A percentile compares a stretch with the other conserved stretches of the same genome.
Conservation (phyloP, 2,888 invertebrate species). For the Pterostichus niger region DNA sequence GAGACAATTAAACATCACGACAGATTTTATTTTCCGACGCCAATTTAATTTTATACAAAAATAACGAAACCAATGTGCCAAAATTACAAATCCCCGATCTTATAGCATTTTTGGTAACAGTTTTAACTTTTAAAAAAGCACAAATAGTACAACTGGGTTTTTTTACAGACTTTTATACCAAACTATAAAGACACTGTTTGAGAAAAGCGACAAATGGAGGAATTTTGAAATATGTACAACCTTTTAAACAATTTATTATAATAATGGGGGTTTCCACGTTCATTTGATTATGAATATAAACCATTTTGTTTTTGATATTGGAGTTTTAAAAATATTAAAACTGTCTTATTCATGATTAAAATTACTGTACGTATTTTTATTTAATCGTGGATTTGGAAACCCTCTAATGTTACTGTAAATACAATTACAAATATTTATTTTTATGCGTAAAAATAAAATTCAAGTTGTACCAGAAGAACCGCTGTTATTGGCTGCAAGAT, state of each 20-base stretch:
- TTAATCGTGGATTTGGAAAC: background rate
- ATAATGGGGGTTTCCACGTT: background rate
- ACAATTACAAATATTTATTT: conserved; percentile 52
- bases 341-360: too few species aligned
- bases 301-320: too few species aligned
- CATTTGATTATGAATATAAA: too few species aligned
- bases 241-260: conserved; percentile 23
- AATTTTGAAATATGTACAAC: conserved; percentile 29
- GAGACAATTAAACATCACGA: background rate
- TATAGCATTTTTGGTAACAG: conserved; percentile 41
- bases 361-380: background rate
- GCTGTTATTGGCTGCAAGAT: conserved; percentile 5
- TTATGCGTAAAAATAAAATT: conserved; percentile 27
- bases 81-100: conserved; percentile 36
- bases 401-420: conserved; percentile 40
- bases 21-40: conserved; percentile 53
- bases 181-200: conserved; percentile 48
- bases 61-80: conserved; percentile 61
- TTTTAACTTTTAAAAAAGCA: conserved; percentile 15
- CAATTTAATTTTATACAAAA: conserved; percentile 29
- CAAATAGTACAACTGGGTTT: conserved; percentile 57
- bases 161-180: conserved; percentile 45
- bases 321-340: too few species aligned
- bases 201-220: background rate
- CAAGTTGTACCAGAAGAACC: background rate